Evolutionary conservation across 2,888 invertebrate species (phyloP).

Genomic region (Anoncus sp.): DNA sequence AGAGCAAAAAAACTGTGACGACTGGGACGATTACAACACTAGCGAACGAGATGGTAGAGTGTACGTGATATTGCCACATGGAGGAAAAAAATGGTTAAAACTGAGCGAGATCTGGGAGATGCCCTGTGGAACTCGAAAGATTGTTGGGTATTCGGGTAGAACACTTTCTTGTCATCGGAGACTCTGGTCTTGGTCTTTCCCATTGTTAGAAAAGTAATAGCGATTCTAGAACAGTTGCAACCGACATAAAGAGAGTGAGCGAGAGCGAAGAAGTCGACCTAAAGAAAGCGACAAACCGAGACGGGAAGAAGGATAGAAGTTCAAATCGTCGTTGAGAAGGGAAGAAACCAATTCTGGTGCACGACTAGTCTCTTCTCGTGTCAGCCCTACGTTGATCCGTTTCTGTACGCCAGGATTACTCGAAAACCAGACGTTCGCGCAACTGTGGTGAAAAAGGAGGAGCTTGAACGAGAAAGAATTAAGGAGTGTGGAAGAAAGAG

Average conservation of each 20-base stretch:
- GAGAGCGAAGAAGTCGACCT: slow-evolving; percentile 6
- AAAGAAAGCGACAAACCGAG: slow-evolving; percentile 25
- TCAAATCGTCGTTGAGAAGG: slow-evolving; percentile 43
- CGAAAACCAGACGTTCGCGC: slow-evolving; percentile 46
- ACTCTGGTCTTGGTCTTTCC: slow-evolving; percentile 24
- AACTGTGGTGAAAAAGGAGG: slow-evolving; percentile 12
- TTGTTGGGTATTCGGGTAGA: slow-evolving; percentile 40
- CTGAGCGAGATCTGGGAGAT: neutral
- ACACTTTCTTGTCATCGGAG: slow-evolving; percentile 45
- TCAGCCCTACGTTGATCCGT: slow-evolving; percentile 51
- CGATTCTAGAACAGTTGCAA: slow-evolving; percentile 31
- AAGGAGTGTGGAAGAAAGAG: neutral
- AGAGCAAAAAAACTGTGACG: slow-evolving; percentile 16
- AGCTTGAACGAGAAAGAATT: slow-evolving; percentile 25
- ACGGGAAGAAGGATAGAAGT: slow-evolving; percentile 44
- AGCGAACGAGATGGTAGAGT: neutral
- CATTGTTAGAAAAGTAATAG: slow-evolving; percentile 57
- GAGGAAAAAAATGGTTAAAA: slow-evolving; percentile 2
- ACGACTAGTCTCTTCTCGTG: slow-evolving; percentile 26
- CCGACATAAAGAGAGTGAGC: neutral
- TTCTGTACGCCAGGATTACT: slow-evolving; percentile 56
- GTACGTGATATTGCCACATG: slow-evolving; percentile 15
- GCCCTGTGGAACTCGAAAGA: slow-evolving; percentile 1
- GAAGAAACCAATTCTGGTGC: slow-evolving; percentile 47
- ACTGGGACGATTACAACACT: slow-evolving; percentile 28